These are phyloP conservation scores for Pelobates cultripes DNA, from an alignment of 2,797 vertebrate genomes.

Conservation along the genomic window DNA sequence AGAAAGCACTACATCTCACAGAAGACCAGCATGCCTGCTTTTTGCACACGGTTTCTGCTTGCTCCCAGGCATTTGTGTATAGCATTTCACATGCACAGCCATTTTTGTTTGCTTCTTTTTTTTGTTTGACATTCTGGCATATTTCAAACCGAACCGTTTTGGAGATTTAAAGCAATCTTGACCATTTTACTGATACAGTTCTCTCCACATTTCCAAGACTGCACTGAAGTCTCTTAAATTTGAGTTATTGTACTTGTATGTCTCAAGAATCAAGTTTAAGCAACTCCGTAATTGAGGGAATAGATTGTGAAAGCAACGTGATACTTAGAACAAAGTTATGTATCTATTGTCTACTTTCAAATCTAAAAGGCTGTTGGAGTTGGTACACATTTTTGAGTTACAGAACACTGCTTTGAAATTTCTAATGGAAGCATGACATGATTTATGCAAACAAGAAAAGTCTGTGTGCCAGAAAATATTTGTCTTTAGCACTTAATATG, in stretches of 20 bases:
- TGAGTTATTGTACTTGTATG: conserved; percentile 59
- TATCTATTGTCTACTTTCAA: conserved; percentile 62
- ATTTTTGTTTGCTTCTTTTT: conserved; percentile 54
- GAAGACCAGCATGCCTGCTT: conserved; percentile 30
- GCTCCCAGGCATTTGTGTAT: conserved; percentile 44
- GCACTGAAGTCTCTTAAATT: conserved; percentile 58
- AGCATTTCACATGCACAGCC: conserved; percentile 55
- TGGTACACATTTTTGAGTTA: conserved; percentile 41
- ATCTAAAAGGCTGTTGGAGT: conserved; percentile 55
- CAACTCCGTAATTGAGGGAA: conserved; percentile 62
- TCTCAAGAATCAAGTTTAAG: conserved; percentile 57
- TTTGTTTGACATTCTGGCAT: conserved; percentile 50
- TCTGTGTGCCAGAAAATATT: conserved; percentile 47
- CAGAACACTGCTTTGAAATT: conserved; percentile 44
- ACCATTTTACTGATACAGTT: conserved; percentile 46
- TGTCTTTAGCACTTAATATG: conserved; percentile 45
- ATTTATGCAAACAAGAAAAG: conserved; percentile 23
- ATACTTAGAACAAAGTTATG: conserved; percentile 65
- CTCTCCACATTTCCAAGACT: conserved; percentile 55
- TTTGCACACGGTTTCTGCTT: conserved; percentile 58
- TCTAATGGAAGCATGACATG: conserved; percentile 42
- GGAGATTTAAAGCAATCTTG: conserved; percentile 51
- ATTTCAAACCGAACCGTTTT: conserved; percentile 57
- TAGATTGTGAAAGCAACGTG: conserved; percentile 63
- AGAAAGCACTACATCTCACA: conserved; percentile 21